Percentiles rank a stretch among this genome's conserved stretches.
Evolutionary conservation across 2,797 vertebrate species (phyloP).

Genomic region (Sciaenops ocellatus): DNA sequence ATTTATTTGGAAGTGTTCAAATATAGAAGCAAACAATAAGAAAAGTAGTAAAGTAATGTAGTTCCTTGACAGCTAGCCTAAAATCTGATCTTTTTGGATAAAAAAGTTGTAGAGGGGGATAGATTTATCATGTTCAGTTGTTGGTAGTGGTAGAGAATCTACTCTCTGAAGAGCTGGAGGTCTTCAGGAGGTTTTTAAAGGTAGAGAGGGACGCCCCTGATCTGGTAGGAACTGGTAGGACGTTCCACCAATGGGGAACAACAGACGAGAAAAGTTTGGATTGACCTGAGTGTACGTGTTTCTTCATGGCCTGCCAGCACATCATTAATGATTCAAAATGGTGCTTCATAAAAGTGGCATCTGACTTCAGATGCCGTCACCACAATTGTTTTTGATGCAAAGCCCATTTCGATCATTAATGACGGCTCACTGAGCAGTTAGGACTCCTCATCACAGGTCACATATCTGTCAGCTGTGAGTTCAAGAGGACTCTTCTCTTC

Average conservation of each 20-base stretch:
- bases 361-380: conserved; percentile 18
- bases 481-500: too few relatives aligned
- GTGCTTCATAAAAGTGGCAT: conserved; percentile 42
- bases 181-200: too few relatives aligned
- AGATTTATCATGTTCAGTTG: too few relatives aligned
- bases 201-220: too few relatives aligned
- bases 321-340: conserved; percentile 78
- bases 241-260: too few relatives aligned
- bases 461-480: too few relatives aligned
- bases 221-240: too few relatives aligned
- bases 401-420: conserved; percentile 78
- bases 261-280: neutral
- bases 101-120: neutral
- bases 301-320: conserved; percentile 69
- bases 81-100: neutral
- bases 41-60: neutral
- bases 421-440: conserved; percentile 69
- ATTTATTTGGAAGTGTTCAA: neutral
- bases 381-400: conserved; percentile 47
- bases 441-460: too few relatives aligned
- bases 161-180: too few relatives aligned
- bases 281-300: conserved; percentile 3
- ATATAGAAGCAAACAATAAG: neutral
- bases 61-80: neutral
- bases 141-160: too few relatives aligned